phyloP scores from a whole-genome alignment of 1,140 invertebrate species.

The Caenorhabditis remanei region DNA sequence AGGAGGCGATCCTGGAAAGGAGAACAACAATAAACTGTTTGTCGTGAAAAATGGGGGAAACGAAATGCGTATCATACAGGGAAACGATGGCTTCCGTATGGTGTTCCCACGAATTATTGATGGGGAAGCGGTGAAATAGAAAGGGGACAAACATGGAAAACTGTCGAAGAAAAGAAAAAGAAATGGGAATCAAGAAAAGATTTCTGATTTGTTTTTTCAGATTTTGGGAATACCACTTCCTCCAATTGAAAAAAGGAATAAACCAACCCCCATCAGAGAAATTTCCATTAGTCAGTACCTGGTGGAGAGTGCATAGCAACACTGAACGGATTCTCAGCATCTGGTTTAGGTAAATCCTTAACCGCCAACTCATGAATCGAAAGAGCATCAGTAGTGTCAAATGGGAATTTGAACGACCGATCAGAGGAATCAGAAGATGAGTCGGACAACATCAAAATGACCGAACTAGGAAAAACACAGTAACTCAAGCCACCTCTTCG shows the following conservation, averaged over 20 bases:
- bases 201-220: not conserved
- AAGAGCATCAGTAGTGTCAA: conserved; percentile 22
- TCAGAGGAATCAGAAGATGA: conserved; percentile 33
- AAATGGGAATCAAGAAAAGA: not conserved
- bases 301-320: conserved; percentile 42
- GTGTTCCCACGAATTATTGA: conserved; percentile 13
- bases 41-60: not conserved
- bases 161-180: not conserved
- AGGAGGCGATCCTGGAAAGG: conserved; percentile 27
- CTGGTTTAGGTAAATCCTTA: conserved; percentile 13
- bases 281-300: not conserved
- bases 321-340: conserved; percentile 39
- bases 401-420: conserved; percentile 33
- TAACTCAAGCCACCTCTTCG: not conserved
- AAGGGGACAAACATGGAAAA: conserved; percentile 24
- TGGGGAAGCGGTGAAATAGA: not conserved
- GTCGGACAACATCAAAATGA: conserved; percentile 29
- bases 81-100: conserved; percentile 8
- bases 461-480: not conserved
- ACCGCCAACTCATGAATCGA: conserved; percentile 27
- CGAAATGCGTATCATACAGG: not conserved
- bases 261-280: not conserved
- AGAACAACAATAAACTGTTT: conserved; percentile 45
- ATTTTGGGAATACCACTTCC: not conserved
- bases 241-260: not conserved